Conservation (phyloP, 2,113 vertebrate species). For the Haplotaxodon microlepis region DNA sequence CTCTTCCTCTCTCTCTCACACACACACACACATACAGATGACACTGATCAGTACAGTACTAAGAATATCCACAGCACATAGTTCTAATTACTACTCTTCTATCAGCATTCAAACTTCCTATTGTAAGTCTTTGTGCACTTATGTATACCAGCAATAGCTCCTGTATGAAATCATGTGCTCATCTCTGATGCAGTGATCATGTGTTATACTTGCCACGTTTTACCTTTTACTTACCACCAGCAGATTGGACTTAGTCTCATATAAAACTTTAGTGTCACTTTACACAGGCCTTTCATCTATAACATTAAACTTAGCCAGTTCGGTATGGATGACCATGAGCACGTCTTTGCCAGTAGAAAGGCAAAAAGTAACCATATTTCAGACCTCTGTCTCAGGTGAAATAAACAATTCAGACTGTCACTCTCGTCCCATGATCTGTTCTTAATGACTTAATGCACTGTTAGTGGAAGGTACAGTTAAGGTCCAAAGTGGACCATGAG, state of each 20-base stretch:
- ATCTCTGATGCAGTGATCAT: not conserved
- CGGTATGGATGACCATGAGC: not conserved
- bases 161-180: not conserved
- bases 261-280: not conserved
- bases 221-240: not conserved
- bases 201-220: not conserved
- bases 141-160: not conserved
- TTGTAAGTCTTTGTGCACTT: not conserved
- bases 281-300: not conserved
- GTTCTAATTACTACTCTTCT: slow-evolving; percentile 55
- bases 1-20: not conserved
- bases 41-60: slow-evolving; percentile 70
- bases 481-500: not conserved
- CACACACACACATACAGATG: slow-evolving; percentile 2
- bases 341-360: not conserved
- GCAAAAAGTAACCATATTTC: not conserved
- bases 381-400: not conserved
- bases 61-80: slow-evolving; percentile 61
- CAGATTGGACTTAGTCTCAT: not conserved
- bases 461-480: not conserved
- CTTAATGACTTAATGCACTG: not conserved
- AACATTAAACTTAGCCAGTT: not conserved
- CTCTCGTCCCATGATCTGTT: not conserved
- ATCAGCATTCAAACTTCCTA: slow-evolving; percentile 18
- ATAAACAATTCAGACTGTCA: not conserved